These are phyloP conservation scores for Cairina moschata DNA, from an alignment of 2,113 vertebrate genomes.

Conservation along the genomic window DNA sequence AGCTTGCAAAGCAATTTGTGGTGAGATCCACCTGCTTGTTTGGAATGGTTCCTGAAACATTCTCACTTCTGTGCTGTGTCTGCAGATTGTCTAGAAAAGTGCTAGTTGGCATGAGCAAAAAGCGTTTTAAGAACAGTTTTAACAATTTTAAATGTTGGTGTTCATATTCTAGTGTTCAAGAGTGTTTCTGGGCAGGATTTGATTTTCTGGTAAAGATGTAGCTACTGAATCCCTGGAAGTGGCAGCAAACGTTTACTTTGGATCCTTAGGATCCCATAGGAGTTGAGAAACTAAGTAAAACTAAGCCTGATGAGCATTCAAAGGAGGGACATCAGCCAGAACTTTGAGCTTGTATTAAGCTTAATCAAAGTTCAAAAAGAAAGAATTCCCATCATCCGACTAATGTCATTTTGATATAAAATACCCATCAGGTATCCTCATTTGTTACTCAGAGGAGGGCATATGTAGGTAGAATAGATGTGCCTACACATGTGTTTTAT, in stretches of 20 bases:
- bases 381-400: conserved; percentile 11
- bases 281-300: background rate
- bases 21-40: background rate
- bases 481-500: background rate
- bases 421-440: background rate
- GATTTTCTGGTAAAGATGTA: conserved; percentile 14
- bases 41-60: conserved; percentile 20
- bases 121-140: conserved; percentile 40
- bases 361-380: conserved; percentile 6
- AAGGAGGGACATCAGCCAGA: background rate
- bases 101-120: background rate
- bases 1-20: conserved; percentile 25
- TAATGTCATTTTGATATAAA: background rate
- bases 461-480: background rate
- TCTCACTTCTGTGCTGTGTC: conserved; percentile 3
- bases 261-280: background rate
- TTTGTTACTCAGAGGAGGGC: background rate
- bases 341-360: conserved; percentile 1
- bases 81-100: background rate
- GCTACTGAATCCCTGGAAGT: background rate
- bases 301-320: background rate
- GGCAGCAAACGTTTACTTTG: conserved; percentile 4
- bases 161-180: background rate
- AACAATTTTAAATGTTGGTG: conserved; percentile 4
- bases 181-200: conserved; percentile 5